Evolutionary conservation across 2,797 vertebrate genomes (phyloP).

Genomic region (Clarias platycephalus): DNA sequence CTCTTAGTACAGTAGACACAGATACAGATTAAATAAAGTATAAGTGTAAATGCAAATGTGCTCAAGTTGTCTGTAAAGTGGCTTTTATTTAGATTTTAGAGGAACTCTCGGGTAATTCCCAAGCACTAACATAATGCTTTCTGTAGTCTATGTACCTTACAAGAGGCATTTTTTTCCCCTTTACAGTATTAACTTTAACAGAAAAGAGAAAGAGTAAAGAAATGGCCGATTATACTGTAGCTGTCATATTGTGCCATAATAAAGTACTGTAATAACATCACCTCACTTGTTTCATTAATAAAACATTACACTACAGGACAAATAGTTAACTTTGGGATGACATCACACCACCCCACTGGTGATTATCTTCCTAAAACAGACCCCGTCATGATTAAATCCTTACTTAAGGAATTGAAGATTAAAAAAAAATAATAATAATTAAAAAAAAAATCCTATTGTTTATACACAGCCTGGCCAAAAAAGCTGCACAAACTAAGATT

Average conservation of each 20-base stretch:
- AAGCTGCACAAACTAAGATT: too few relatives aligned
- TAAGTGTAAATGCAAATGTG: neutral
- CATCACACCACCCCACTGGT: neutral
- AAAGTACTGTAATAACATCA: neutral
- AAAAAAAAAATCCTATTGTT: too few relatives aligned
- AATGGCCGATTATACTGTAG: neutral
- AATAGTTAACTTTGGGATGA: neutral
- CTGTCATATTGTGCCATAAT: neutral
- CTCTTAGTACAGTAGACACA: neutral
- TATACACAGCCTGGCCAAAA: too few relatives aligned
- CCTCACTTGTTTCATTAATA: neutral
- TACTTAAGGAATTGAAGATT: neutral
- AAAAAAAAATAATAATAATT: neutral
- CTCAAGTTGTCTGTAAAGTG: neutral
- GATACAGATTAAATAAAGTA: neutral
- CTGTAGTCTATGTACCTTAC: neutral
- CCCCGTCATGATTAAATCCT: neutral
- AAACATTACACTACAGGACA: neutral
- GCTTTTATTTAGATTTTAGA: neutral
- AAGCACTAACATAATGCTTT: neutral
- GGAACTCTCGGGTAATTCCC: neutral
- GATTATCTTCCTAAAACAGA: neutral
- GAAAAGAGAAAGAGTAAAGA: neutral
- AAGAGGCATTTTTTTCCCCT: neutral
- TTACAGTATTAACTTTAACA: neutral